Evolutionary conservation across 2,797 vertebrate genomes (phyloP).

Genomic region (Leptatherina wallacei): DNA sequence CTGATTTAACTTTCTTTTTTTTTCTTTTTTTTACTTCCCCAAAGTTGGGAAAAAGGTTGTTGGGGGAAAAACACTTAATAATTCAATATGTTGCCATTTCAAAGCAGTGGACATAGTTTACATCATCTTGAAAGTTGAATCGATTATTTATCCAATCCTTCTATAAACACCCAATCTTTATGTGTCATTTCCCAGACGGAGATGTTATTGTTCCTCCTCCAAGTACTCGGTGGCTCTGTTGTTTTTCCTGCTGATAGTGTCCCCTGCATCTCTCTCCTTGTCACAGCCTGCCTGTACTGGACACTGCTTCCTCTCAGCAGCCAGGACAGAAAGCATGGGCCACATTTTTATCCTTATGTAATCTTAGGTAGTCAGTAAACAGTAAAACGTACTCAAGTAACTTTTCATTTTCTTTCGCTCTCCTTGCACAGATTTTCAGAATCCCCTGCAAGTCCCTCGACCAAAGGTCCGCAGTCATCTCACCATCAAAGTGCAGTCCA

Average conservation of each 20-base stretch:
- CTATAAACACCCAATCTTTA: constrained; percentile 26
- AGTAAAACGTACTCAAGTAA: not conserved
- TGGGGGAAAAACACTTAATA: not conserved
- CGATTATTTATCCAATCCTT: constrained; percentile 3
- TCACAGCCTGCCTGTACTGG: constrained; percentile 53
- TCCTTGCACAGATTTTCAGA: constrained; percentile 87
- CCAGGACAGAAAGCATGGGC: constrained; percentile 22
- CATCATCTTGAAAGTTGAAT: not conserved
- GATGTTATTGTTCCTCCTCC: constrained; percentile 74
- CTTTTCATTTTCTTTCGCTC: constrained; percentile 23
- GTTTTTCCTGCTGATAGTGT: constrained; percentile 81
- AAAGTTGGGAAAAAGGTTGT: constrained; percentile 8
- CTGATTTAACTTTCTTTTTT: constrained; percentile 1
- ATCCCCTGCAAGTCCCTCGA: constrained; percentile 88
- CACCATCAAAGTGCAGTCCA: constrained; percentile 87
- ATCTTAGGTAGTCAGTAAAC: not conserved
- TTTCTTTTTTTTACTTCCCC: not conserved
- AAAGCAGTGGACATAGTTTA: not conserved
- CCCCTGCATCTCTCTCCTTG: constrained; percentile 60
- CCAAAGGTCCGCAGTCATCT: constrained; percentile 87
- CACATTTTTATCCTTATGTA: constrained; percentile 13
- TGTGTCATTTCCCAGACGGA: constrained; percentile 72
- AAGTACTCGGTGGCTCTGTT: constrained; percentile 74
- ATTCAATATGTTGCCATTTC: not conserved
- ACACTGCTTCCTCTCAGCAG: constrained; percentile 49